Percentiles rank a stretch among this genome's conserved stretches.
Conservation (phyloP, 2,888 invertebrate genomes). For the Rugalucina vietnamica region DNA sequence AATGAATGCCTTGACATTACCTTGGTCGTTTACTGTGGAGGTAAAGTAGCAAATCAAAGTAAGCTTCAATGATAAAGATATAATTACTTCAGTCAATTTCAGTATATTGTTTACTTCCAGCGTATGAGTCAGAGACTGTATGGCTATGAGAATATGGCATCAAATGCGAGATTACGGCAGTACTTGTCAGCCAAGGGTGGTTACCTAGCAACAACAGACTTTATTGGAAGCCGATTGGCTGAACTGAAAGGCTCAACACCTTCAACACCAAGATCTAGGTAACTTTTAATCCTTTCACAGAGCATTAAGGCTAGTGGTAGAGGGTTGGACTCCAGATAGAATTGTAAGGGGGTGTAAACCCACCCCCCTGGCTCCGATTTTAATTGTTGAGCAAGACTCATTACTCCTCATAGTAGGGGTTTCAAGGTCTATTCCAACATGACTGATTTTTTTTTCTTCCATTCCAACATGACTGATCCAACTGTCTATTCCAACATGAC, state of each 20-base stretch:
- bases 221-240: constrained; percentile 75
- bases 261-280: constrained; percentile 60
- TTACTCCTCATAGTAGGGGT: neutral
- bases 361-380: neutral
- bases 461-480: too few relatives aligned
- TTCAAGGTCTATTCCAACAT: neutral
- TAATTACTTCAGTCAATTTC: too few relatives aligned
- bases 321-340: too few relatives aligned
- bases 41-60: too few relatives aligned
- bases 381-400: neutral
- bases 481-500: too few relatives aligned
- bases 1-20: too few relatives aligned
- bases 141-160: constrained; percentile 74
- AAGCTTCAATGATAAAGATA: too few relatives aligned
- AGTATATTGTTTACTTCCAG: constrained; percentile 56
- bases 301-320: too few relatives aligned
- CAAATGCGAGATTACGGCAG: constrained; percentile 77
- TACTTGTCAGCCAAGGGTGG: constrained; percentile 78
- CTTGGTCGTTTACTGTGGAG: too few relatives aligned
- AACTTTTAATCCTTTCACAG: neutral
- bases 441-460: neutral
- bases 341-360: neutral
- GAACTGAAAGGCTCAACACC: constrained; percentile 77
- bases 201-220: constrained; percentile 74
- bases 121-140: constrained; percentile 70